Base-by-base conservation (phyloP, 2,113 vertebrate genomes). In the Hepsetus odoe region DNA sequence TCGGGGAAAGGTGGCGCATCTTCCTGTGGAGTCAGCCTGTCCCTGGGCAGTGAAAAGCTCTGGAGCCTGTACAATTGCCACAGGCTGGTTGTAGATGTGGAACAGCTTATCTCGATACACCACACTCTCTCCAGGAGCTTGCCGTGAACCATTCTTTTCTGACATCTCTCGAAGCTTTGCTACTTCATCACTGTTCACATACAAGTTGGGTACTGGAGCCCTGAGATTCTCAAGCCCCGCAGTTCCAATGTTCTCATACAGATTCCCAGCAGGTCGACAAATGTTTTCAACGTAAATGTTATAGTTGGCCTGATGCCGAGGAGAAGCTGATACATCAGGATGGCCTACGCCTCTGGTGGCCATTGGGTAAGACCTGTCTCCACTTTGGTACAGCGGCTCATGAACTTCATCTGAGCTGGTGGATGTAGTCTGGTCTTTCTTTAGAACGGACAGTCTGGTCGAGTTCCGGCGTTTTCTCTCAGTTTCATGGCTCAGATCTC, bases 361-460 rank as follows among this genome's bases (percentile, higher is more conserved):
- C 7, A 94, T 91, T 22, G 94, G 83, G 18, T 89, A 91, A 2
- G 92, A 88, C 72, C 92, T 93, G 22, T 96, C 95, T 0, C 95
- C 93, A 1, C 82, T 84, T 13, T 89, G 94, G 70, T 93, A 92
- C 77, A 94, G 79, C 28, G 12, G 89, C 32, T 91, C 86, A 32
- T 90, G 91, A 75, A 93, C 95, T 80, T 95, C 96, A 64, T 95
- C 95, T 83, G 94, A 92, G 88, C 94, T 95, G 72, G 96, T 98
- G 83, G 96, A 98, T 0, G 97, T 98, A 74, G 95, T 97, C 87
- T 99, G 97, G 85, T 99, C 97, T 86, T 95, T 97, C 79, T 96
- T 98, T 59, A 95, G 89, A 32, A 94, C 91, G 0, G 95, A 94
- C 72, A 96, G 91, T 86, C 93, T 95, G 20, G 95, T 92, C 76